Evolutionary conservation across 2,797 vertebrate genomes (phyloP), one percentile per base, ranked within the genome.

Genomic region (Liasis olivaceus): DNA sequence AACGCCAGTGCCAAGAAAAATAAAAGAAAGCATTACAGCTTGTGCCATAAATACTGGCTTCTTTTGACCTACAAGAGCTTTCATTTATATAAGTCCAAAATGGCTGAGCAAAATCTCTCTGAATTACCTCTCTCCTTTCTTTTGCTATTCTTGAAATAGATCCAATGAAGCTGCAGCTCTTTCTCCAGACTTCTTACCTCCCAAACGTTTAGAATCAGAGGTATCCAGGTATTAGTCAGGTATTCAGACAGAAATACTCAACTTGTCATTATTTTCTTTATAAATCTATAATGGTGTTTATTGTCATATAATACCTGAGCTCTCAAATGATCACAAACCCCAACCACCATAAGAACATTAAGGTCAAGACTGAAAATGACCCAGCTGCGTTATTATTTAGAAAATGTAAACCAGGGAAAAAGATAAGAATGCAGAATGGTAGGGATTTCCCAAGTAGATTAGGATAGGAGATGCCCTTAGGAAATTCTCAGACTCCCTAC

Each of bases 51-150:
- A 95, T 94, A 93, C 0, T 14, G 90, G 63, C 26, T 85, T 22
- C 85, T 86, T 88, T 95, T 90, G 88, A 31, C 51, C 60, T 87
- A 60, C 94, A 54, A 66, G 88, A 42, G 4, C 88, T 81, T 93
- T 93, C 92, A 94, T 95, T 95, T 95, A 93, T 91, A 92, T 54
- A 56, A 36, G 1, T 90, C 93, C 69, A 90, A 93, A 91, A 92
- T 94, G 92, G 56, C 92, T 91, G 47, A 81, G 69, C 42, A 28
- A 93, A 26, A 94, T 88, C 42, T 42, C 92, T 85, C 86, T 62
- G 89, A 36, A 92, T 91, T 89, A 54, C 14, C 11, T 28, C 24
- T 22, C 24, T 2, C 2, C 93, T 93, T 85, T 93, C 94, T 94
- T 94, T 93, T 91, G 47, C 88, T 92, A 6, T 47, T 31, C 31